Base-by-base conservation (phyloP, 2,113 vertebrate genomes). In the Eulemur macaco region DNA sequence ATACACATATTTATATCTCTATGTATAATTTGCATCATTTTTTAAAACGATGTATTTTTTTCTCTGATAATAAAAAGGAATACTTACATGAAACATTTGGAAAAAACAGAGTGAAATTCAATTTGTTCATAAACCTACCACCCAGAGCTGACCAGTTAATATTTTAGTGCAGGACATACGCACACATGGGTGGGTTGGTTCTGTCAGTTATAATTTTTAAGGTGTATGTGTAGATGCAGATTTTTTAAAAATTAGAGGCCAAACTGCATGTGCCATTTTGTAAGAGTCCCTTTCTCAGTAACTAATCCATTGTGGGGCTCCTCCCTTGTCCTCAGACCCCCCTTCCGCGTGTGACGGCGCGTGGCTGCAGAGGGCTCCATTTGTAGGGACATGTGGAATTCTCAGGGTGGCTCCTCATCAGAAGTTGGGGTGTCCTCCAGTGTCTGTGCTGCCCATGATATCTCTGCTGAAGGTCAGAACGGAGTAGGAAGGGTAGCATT, bases 351-450 rank as follows among this genome's bases (percentile, higher is more conserved):
- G 12, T n/a, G 84, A 29, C 66, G 12, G 4, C 39, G 12, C n/a
- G 34, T 18, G 37, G 31, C 81, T 60, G 34, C 17, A 4, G 29
- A 2, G 1, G 3, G 1, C 47, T 71, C 23, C 37, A 1, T 11
- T 74, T 37, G 4, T 23, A 8, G 12, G 37, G 27, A 25, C 10
- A 8, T 0, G 0, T 7, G 12, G 20, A 47, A 3, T 52, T 81
- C 60, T 60, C 11, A 6, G 1, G 1, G 31, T 3, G 21, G 5
- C 23, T 1, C 11, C 25, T 4, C 12, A 2, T 15, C 8, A 6
- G 23, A 23, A 47, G 37, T 9, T 14, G 7, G 20, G 20, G 52
- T 63, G 42, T 34, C 73, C 34, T 7, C 2, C 4, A 4, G 47
- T 18, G 29, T 63, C 80, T 21, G 5, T 82, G 78, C 60, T 2